Evolutionary conservation across 2,113 vertebrate genomes (phyloP), one percentile per base, ranked within the genome.

Genomic region (Strigops habroptila): DNA sequence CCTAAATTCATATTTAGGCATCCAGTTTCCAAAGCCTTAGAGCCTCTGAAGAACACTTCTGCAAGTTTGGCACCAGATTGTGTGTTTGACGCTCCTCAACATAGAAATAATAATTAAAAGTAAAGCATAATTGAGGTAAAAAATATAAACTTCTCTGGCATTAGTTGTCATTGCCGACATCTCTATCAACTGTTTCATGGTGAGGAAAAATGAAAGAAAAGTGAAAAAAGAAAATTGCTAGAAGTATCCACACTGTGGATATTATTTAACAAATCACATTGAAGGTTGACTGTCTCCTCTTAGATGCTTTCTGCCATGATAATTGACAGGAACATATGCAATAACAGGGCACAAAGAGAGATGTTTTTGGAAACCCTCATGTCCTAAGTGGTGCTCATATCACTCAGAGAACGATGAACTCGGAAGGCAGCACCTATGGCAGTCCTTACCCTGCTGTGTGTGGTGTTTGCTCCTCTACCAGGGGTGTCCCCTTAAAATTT

Each of bases 241-340:
- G 5, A 62, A 91, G 6, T 44, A 18, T 18, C 16, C n/a, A 7
- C 6, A 16, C 1, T 39, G 12, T 28, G 7, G 14, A 19, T 64
- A 37, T 33, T 88, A 21, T 43, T 59, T 59, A 62, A 52, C 5
- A 53, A 75, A 39, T 31, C 1, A 3, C 2, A 1, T 4, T 68
- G 27, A 27, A 81, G 35, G 6, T 10, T 71, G 35, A 16, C 41
- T 0, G 0, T 19, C 13, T 73, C 39, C 27, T 78, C 14, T 68
- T 64, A 57, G 82, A 65, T 1, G 4, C 12, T 21, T 63, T 10
- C n/a, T 57, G 17, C 21, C 80, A 19, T 14, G 35, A 23, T 12
- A 17, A 8, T 12, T 81, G 69, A 13, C 5, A 46, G 39, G 52
- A 43, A 46, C 4, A 39, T 0, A 0, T 15, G 4, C 6, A 59